Evolutionary conservation across 37 sponge, comb jelly and placozoan genomes (phyloP), one percentile per base, ranked within the genome.

Genomic region (Haliclona indistincta): DNA sequence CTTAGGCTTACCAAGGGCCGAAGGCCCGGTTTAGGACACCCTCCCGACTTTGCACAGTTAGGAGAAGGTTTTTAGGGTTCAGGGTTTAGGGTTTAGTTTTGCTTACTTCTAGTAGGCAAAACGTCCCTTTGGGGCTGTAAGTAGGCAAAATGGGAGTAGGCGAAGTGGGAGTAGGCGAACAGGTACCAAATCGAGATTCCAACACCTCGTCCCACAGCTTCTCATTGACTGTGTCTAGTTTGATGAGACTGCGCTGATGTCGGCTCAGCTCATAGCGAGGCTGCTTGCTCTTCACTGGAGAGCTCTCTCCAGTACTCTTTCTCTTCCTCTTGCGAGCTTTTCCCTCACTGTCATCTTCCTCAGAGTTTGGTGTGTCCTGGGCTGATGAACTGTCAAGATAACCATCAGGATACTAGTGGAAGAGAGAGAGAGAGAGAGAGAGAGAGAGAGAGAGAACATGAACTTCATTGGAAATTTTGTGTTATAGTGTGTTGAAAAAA

Each of bases 321-420:
- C 53, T 36, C 43, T 40, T 39, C 40, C 40, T 11, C 5, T 37
- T 37, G 7, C 67, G 4, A 32, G 10, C 29, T 33, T 32, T 66
- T 32, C 38, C 10, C 44, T 68, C 71, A 17, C 29, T 71, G n/a
- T 54, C 40, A 22, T 71, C 54, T 54, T 73, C 74, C 40, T 54
- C 76, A 15, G 35, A 47, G 7, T 63, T 47, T 34, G 56, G 54
- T 67, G 38, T 67, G n/a, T 69, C 85, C 70, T 85, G 78, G 6
- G 82, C 36, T 42, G n/a, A n/a, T n/a, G n/a, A n/a, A n/a, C n/a
- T n/a, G n/a, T 88, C 93, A 22, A 91, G 77, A 78, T 83, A 96
- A 10, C 96, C 96, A 41, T 96, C 96, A 66, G 96, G 96, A 47
- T 92, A 96, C 84, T 44, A 23, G 23, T 13, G 52, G 35, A 17